Percentiles rank a stretch among this genome's conserved stretches.
phyloP scores from a whole-genome alignment of 2,888 invertebrate genomes.

The Aleiodes alternator region DNA sequence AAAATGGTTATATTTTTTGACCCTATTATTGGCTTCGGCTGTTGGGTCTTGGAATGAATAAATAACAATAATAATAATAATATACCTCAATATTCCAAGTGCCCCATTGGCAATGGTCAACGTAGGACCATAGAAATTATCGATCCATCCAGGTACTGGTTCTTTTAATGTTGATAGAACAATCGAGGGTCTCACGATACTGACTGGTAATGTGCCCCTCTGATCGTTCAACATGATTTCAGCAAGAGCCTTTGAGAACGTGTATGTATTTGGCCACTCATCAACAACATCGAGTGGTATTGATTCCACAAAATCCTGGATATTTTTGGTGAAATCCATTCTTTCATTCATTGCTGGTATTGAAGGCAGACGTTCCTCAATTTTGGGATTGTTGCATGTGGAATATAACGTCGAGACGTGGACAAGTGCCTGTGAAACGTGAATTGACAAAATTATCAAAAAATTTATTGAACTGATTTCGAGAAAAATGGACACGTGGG shows the following conservation, averaged over 20 bases:
- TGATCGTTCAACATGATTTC: slow-evolving; percentile 15
- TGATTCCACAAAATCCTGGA: not conserved
- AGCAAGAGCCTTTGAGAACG: slow-evolving; percentile 14
- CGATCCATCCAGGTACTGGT: slow-evolving; percentile 28
- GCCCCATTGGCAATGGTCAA: slow-evolving; percentile 25
- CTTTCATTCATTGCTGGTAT: slow-evolving; percentile 6
- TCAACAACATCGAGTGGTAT: slow-evolving; percentile 14
- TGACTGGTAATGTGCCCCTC: slow-evolving; percentile 6
- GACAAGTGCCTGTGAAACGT: not conserved
- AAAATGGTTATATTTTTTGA: too few relatives aligned
- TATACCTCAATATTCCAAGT: slow-evolving; percentile 13
- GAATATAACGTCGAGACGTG: slow-evolving; percentile 25
- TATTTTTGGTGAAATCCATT: slow-evolving; percentile 7
- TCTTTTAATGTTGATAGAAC: slow-evolving; percentile 16
- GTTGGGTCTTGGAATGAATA: too few relatives aligned
- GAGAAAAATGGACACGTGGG: too few relatives aligned
- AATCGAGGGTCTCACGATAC: slow-evolving; percentile 14
- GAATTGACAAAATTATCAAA: not conserved
- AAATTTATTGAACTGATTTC: too few relatives aligned
- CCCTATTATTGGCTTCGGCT: too few relatives aligned
- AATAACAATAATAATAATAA: too few relatives aligned
- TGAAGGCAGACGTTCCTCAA: slow-evolving; percentile 2
- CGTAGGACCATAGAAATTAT: slow-evolving; percentile 26
- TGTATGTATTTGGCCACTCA: slow-evolving; percentile 20
- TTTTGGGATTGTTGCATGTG: not conserved